These are phyloP conservation scores for Tor tambroides DNA, from an alignment of 2,113 vertebrate species.

Conservation along the genomic window DNA sequence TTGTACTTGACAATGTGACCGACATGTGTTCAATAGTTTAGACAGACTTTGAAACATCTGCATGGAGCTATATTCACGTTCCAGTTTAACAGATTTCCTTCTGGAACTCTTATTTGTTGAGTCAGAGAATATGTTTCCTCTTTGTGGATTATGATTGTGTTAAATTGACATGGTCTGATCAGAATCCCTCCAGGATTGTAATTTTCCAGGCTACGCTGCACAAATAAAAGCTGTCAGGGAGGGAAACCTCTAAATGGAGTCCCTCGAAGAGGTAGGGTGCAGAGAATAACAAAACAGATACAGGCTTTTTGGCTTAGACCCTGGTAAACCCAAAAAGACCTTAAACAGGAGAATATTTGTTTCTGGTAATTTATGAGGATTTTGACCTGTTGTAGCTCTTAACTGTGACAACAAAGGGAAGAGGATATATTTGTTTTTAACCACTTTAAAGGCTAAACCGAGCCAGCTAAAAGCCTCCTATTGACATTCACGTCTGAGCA, in stretches of 20 bases:
- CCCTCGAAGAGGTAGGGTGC: neutral
- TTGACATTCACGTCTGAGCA: constrained; percentile 52
- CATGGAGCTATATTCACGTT: neutral
- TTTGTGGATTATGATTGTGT: constrained; percentile 30
- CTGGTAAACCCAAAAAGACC: neutral
- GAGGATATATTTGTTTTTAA: constrained; percentile 56
- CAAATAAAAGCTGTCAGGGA: constrained; percentile 35
- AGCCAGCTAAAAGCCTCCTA: constrained; percentile 60
- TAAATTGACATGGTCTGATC: constrained; percentile 43
- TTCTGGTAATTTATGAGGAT: constrained; percentile 35
- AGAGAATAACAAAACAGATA: constrained; percentile 8
- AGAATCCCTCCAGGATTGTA: constrained; percentile 24
- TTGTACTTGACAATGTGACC: neutral
- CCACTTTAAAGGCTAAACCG: constrained; percentile 36
- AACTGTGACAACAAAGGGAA: constrained; percentile 51
- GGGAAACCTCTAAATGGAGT: constrained; percentile 39
- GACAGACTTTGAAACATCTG: neutral
- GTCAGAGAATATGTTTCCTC: constrained; percentile 28
- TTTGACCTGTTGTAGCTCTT: constrained; percentile 19
- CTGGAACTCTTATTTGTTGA: constrained; percentile 1
- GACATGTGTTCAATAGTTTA: neutral
- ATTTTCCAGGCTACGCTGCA: constrained; percentile 24
- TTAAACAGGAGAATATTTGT: constrained; percentile 21
- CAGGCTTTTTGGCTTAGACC: neutral
- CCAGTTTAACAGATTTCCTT: neutral